Conservation (phyloP, 2,113 vertebrate species). For the Sterna hirundo region DNA sequence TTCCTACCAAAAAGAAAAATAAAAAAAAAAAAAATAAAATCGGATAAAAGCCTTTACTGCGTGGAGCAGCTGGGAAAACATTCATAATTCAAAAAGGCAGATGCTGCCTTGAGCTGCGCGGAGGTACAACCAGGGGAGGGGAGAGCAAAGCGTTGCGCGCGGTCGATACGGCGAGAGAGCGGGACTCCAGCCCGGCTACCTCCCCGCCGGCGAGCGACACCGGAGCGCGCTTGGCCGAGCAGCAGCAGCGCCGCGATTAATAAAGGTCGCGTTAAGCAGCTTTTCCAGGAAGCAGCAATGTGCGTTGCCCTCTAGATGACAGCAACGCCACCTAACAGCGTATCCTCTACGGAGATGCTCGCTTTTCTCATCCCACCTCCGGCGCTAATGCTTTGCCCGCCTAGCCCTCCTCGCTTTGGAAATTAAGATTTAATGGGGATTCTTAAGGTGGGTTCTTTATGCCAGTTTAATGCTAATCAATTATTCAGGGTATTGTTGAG, state of each 20-base stretch:
- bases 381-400: background rate
- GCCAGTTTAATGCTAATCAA: background rate
- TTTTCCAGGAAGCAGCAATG: background rate
- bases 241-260: background rate
- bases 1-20: background rate
- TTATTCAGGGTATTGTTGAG: background rate
- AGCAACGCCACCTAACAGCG: background rate
- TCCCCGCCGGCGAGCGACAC: background rate
- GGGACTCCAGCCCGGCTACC: background rate
- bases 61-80: background rate
- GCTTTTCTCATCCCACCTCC: background rate
- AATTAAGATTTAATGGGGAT: background rate
- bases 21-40: background rate
- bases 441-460: background rate
- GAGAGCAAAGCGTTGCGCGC: background rate
- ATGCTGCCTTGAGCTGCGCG: background rate
- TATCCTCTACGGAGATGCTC: background rate
- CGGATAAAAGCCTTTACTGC: background rate
- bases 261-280: background rate
- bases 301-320: background rate
- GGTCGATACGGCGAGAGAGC: background rate
- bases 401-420: rapidly evolving
- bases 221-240: background rate
- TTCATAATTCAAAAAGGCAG: background rate
- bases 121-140: background rate